phyloP scores from a whole-genome alignment of 1,140 invertebrate genomes.

The Oscheius sp. region DNA sequence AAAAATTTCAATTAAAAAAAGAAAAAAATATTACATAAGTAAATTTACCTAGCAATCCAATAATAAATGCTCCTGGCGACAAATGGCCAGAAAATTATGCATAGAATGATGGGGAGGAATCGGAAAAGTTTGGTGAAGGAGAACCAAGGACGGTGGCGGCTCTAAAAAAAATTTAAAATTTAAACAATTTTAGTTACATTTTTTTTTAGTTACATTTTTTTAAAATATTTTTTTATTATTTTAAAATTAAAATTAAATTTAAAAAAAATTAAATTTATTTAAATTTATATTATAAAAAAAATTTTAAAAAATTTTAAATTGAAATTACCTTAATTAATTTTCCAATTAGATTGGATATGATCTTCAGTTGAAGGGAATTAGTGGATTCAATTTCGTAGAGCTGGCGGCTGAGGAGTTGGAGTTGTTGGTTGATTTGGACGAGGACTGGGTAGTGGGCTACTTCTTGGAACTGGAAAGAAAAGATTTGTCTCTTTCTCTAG shows the following conservation, averaged over 20 bases:
- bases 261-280: background rate
- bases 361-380: constrained; percentile 8
- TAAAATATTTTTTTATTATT: background rate
- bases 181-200: background rate
- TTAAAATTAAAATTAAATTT: background rate
- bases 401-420: constrained; percentile 1
- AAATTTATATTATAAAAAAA: background rate
- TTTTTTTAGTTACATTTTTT: background rate
- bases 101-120: background rate
- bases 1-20: background rate
- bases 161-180: background rate
- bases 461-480: constrained; percentile 12
- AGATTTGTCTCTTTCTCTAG: background rate
- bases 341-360: background rate
- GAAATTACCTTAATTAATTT: constrained; percentile 10
- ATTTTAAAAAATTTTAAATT: background rate
- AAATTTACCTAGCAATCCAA: background rate
- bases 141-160: background rate
- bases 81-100: constrained; percentile 1
- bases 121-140: background rate
- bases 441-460: background rate
- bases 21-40: no score
- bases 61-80: background rate
- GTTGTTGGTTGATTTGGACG: constrained; percentile 5
- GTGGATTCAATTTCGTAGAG: constrained; percentile 10